Evolutionary conservation across 1,140 invertebrate species (phyloP).

Genomic region (Cyclina sinensis): DNA sequence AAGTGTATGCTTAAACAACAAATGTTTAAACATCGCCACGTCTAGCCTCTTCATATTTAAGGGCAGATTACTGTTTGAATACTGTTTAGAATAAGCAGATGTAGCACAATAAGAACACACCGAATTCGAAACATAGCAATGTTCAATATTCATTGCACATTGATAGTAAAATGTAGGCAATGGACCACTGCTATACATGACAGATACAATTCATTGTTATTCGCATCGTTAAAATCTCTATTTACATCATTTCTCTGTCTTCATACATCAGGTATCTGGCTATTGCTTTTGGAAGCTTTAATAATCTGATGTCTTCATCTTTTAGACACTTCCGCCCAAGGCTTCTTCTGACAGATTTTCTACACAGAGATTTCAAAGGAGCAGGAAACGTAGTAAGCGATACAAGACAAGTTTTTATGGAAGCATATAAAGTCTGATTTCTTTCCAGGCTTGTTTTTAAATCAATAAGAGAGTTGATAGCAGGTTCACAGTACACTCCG

Average conservation of each 20-base stretch:
- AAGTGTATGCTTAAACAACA: too few species aligned
- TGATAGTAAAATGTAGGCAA: too few species aligned
- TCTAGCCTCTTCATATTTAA: too few species aligned
- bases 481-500: constrained; percentile 78
- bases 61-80: too few species aligned
- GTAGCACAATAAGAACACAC: too few species aligned
- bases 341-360: constrained; percentile 69
- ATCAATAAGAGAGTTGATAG: constrained; percentile 72
- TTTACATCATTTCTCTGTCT: constrained; percentile 68
- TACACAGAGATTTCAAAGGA: constrained; percentile 75
- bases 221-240: background rate
- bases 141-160: too few species aligned
- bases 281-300: constrained; percentile 78
- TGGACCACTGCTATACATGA: too few species aligned
- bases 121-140: too few species aligned
- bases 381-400: constrained; percentile 69
- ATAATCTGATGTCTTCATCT: constrained; percentile 67
- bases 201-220: too few species aligned
- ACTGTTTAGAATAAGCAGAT: too few species aligned
- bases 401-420: constrained; percentile 57
- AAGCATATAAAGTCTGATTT: constrained; percentile 60
- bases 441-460: constrained; percentile 26
- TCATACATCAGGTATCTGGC: constrained; percentile 76
- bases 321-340: constrained; percentile 65
- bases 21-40: too few species aligned